These are phyloP conservation scores for Chirona hameri DNA, from an alignment of 2,888 invertebrate genomes.

Conservation along the genomic window DNA sequence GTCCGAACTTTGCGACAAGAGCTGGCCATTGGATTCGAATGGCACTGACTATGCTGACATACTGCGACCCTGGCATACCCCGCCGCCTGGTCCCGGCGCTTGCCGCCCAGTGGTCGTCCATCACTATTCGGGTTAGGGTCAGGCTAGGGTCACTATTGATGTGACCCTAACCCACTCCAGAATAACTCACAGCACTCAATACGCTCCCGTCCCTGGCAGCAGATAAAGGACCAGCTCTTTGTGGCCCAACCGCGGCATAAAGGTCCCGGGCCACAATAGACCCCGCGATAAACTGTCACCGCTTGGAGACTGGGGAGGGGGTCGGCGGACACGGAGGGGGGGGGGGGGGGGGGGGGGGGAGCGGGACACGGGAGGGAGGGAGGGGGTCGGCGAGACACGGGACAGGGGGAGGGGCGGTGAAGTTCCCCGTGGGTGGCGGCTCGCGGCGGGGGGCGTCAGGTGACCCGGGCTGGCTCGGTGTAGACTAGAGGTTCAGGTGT, in stretches of 20 bases:
- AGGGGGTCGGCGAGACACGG: too few species aligned
- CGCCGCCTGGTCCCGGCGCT: too few species aligned
- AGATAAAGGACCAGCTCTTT: background rate
- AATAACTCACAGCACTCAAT: background rate
- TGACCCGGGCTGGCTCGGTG: background rate
- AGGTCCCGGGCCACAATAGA: background rate
- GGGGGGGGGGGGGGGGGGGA: background rate
- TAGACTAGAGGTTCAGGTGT: background rate
- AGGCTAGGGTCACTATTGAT: too few species aligned
- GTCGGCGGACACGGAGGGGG: background rate
- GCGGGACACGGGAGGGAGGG: too few species aligned
- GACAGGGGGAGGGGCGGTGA: background rate
- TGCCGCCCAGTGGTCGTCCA: too few species aligned
- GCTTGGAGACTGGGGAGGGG: too few species aligned
- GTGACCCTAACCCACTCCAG: background rate
- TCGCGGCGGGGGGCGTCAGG: background rate
- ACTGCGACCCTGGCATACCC: too few species aligned
- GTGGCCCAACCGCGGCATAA: background rate
- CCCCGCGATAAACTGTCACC: background rate
- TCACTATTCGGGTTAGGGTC: too few species aligned
- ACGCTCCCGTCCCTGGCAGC: background rate
- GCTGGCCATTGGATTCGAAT: too few species aligned
- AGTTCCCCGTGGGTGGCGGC: background rate
- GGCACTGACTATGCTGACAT: too few species aligned
- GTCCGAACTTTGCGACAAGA: too few species aligned